Percentiles rank a stretch among this genome's conserved stretches.
phyloP scores from a whole-genome alignment of 1,140 invertebrate species.

The Diabrotica virgifera region DNA sequence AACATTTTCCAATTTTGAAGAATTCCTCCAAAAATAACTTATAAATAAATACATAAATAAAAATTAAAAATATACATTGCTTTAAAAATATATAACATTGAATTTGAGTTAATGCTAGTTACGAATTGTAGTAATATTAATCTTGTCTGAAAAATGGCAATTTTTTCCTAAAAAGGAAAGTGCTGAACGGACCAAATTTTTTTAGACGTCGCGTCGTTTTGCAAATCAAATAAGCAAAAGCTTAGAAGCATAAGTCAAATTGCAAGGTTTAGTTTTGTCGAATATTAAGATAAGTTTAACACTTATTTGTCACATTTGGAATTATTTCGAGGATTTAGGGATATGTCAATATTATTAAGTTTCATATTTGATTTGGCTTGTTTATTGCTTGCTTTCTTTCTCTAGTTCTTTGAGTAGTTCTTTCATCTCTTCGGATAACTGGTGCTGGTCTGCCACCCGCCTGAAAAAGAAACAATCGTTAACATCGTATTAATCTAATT shows the following conservation, averaged over 20 bases:
- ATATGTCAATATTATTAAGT: conserved; percentile 2
- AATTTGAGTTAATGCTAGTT: conserved; percentile 4
- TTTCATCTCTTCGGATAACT: conserved; percentile 47
- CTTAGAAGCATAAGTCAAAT: background rate
- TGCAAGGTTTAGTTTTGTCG: background rate
- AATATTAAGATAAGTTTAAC: background rate
- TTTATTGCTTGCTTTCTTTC: conserved; percentile 45
- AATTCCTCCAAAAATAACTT: background rate
- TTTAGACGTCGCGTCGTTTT: background rate
- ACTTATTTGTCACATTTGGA: conserved; percentile 10
- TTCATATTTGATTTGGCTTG: background rate
- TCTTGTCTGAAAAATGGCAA: conserved; percentile 1
- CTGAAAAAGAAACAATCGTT: conserved; percentile 33
- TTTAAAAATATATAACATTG: conserved; percentile 15
- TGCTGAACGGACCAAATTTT: conserved; percentile 9
- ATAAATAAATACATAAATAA: conserved; percentile 6
- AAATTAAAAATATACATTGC: conserved; percentile 25
- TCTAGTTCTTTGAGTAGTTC: conserved; percentile 44
- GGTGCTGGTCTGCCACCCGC: conserved; percentile 40
- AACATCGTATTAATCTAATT: no score
- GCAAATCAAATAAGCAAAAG: background rate
- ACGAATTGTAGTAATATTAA: conserved; percentile 4
- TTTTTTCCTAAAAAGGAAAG: conserved; percentile 1
- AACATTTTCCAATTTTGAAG: background rate
- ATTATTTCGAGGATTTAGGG: conserved; percentile 3